Base-by-base conservation (phyloP, 2,888 invertebrate genomes). In the Athrips mouffetella region DNA sequence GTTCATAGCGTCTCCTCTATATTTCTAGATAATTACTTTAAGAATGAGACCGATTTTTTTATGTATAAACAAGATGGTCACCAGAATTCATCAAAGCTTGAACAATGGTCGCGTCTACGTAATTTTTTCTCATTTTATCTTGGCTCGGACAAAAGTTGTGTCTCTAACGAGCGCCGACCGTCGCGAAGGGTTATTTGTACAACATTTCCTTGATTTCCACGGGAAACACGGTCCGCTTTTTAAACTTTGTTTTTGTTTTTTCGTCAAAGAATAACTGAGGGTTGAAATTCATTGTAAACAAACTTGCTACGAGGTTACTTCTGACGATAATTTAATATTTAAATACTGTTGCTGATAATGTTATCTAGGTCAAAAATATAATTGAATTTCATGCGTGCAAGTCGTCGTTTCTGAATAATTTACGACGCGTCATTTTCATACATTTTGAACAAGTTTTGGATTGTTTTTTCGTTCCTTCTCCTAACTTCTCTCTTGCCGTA, bases 151-250 rank as follows among this genome's bases (percentile, higher is more conserved):
- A 47, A 39, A 50, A 53, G 48, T 52, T 41, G 51, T 51, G 47
- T 42, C 55, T 55, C 55, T 73, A 73, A 73, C 73, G 72, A 73
- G 66, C 64, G 54, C 45, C 49, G 48, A 49, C 51, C 53, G 54
- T 49, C 59, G 37, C 37, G 62, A 73, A 75, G 72, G 75, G 73
- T 74, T 75, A 62, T 75, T 75, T 74, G 68, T 52, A 67, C 72
- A 72, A 69, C 67, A 72, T 70, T 72, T 65, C 66, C 63, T 68
- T 74, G 73, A 74, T 73, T 74, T 67, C 58, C 54, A 53, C 57
- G 59, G 60, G 53, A 60, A 64, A 63, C 65, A 63, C 66, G 65
- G 10, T 33, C 11, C 33, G n/a, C n/a, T 11, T 51, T 25, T 21
- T 58, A 55, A 54, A 57, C 62, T 62, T 62, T 59, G 27, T 58